Conservation (phyloP, 2,113 vertebrate species). For the Cephalopterus ornatus region DNA sequence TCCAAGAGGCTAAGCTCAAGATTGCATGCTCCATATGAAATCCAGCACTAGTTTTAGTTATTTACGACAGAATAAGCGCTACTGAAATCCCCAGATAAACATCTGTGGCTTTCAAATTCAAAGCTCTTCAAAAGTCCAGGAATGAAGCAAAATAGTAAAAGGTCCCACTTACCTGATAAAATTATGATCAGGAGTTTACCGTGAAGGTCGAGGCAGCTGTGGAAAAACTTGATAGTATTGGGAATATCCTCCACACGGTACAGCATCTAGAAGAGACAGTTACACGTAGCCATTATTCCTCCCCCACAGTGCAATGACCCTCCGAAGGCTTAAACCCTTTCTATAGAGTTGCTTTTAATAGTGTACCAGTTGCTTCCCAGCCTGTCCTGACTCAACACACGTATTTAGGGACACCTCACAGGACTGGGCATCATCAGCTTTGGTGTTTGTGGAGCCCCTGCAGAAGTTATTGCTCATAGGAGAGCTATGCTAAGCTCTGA, state of each 20-base stretch:
- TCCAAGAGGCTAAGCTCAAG: background rate
- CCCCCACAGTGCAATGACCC: background rate
- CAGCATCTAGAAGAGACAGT: conserved; percentile 71
- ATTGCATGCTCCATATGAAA: background rate
- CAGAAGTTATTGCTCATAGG: background rate
- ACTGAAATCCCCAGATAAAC: background rate
- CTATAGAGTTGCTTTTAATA: background rate
- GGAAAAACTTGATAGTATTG: conserved; percentile 76
- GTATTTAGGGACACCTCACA: background rate
- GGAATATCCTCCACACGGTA: conserved; percentile 71
- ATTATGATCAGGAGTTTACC: conserved; percentile 78
- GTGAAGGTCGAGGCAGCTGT: conserved; percentile 67
- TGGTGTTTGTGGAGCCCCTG: background rate
- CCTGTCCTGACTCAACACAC: background rate
- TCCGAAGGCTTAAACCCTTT: background rate
- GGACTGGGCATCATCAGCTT: background rate
- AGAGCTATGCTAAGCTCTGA: background rate
- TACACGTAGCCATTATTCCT: background rate
- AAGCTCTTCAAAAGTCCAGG: background rate
- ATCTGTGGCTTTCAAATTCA: background rate
- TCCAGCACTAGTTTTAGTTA: background rate
- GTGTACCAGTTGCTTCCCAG: background rate
- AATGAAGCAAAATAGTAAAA: background rate
- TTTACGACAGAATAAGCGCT: background rate
- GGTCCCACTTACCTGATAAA: conserved; percentile 61